Evolutionary conservation across 2,797 vertebrate genomes (phyloP), one percentile per base, ranked within the genome.

Genomic region (Miopithecus talapoin): DNA sequence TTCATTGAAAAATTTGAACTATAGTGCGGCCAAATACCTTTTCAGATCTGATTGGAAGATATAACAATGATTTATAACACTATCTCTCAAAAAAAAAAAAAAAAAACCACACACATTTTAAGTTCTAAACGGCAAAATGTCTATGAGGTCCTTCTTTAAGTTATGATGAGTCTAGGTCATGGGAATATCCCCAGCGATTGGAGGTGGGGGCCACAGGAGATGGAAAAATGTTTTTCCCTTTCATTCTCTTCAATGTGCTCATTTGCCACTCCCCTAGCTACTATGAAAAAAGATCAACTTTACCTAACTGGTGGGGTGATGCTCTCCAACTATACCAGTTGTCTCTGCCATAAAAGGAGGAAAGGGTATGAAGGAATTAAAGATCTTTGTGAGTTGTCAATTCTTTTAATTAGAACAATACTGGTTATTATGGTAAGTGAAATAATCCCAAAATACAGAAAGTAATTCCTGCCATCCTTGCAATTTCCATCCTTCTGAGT

Each of bases 361-460:
- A 28, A 72, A 17, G 59, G 8, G 36, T 48, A 88, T 19, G 68
- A 11, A 86, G 24, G 36, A 89, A 78, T 64, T 91, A 87, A 22
- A 90, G 61, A 85, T 57, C 30, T 72, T 84, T 93, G 55, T 55
- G 26, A 88, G 22, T 64, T 57, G 83, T n/a, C 90, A 88, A 76
- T 76, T 91, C 21, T 55, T 93, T 94, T 83, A 84, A 33, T 94
- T 64, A 95, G 80, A 83, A 17, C 33, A 64, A 68, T 68, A n/a
- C 16, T 13, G 4, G 88, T 41, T 74, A 68, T n/a, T 59, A 9
- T 7, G 86, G 39, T 87, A 64, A 78, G 4, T 57, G 5, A 91
- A 91, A 92, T n/a, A 86, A 85, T 41, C 22, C 16, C n/a, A 93
- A 96, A 53, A 59, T 26, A 24, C 41, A 50, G 30, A 83, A 76